phyloP scores from a whole-genome alignment of 1,140 invertebrate species.

The Neodiprion lecontei region DNA sequence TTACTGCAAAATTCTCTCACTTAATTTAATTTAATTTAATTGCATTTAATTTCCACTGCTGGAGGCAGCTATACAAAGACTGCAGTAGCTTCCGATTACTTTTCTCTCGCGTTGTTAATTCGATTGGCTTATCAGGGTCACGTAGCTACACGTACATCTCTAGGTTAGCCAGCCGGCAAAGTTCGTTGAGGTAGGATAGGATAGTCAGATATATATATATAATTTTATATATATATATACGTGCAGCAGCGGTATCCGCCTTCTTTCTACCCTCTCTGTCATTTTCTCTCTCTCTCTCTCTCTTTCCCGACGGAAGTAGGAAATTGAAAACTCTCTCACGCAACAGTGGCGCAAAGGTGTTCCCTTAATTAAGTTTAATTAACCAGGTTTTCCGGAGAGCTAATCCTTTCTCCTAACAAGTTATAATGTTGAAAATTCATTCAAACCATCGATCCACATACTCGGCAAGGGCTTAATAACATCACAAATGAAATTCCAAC shows the following conservation, averaged over 20 bases:
- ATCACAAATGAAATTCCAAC: no score
- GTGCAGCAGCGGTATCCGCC: neutral
- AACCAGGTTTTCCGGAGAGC: neutral
- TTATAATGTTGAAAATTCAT: no score
- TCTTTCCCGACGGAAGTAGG: neutral
- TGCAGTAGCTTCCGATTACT: neutral
- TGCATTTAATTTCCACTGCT: no score
- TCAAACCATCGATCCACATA: no score
- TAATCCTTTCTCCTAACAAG: neutral
- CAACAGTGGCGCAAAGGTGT: neutral
- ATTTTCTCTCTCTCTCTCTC: neutral
- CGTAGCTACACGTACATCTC: no score
- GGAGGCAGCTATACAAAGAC: no score
- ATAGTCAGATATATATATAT: neutral
- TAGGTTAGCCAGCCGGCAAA: neutral
- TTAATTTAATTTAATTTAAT: no score
- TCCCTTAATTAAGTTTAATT: conserved; percentile 6
- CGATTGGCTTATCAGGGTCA: neutral
- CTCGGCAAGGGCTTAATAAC: no score
- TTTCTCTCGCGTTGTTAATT: neutral
- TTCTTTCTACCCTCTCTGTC: neutral
- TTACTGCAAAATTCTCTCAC: no score
- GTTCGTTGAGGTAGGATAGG: neutral
- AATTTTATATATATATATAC: neutral
- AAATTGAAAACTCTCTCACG: neutral